Evolutionary conservation across 2,113 vertebrate genomes (phyloP), one percentile per base, ranked within the genome.

Genomic region (Cyrtonyx montezumae): DNA sequence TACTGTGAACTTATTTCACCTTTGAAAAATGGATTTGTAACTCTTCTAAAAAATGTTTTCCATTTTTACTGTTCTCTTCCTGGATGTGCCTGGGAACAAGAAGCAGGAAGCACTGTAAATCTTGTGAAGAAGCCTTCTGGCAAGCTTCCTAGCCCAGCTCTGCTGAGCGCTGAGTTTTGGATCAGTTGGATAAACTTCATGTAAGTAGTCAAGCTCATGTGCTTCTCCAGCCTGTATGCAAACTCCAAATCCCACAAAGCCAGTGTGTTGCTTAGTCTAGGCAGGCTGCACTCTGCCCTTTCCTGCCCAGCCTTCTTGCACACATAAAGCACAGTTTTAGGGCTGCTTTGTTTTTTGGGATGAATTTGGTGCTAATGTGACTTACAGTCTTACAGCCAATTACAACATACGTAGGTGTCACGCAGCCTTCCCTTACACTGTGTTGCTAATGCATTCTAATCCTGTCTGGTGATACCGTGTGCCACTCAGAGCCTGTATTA

Each of bases 21-120:
- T 93, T 91, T 90, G 82, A 46, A 84, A 80, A 92, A 68, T 26
- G 88, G 73, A 75, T 75, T 83, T 18, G 34, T 88, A 94, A 94
- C 43, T 94, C 91, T 69, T 62, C 40, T 61, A 65, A 91, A 92
- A 90, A 71, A 58, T 80, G 75, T 93, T 96, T 95, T 96, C 87
- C 91, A 90, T 93, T 95, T 96, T 95, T 89, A 81, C 42, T 21
- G 61, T 68, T 83, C 40, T 18, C 90, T 96, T 96, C 95, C 91
- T 94, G 79, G 69, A 93, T 95, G 43, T 93, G 91, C 87, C 76
- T 96, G 95, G 93, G 94, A 96, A 95, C 82, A 88, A 91, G 93
- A 88, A 90, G 73, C 79, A 90, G 95, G 95, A 96, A 96, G 79
- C 66, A 71, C 69, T 87, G 66, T 92, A 94, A 96, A 93, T 95